Evolutionary conservation across 2,797 vertebrate species (phyloP), one percentile per base, ranked within the genome.

Genomic region (Todus mexicanus): DNA sequence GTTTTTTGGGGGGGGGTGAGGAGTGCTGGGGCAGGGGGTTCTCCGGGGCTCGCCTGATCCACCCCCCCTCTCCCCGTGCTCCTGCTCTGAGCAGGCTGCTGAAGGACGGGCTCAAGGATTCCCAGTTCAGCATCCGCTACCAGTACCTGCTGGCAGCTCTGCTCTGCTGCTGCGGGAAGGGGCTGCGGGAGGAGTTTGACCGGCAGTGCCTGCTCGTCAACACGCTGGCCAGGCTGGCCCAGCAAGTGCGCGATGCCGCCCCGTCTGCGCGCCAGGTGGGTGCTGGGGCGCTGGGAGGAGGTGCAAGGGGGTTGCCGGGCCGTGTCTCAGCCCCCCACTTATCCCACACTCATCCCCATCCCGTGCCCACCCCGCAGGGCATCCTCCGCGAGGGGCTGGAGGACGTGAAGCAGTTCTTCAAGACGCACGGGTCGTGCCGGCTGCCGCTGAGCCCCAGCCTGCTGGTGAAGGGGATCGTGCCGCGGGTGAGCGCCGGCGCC

Each of bases 91-190:
- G 21, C 96, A 99, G 99, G 99, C 94, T 99, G 96, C 97, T 99
- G 94, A 99, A 99, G 97, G 99, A 99, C 0, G 98, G 98, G 63
- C 98, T 99, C 29, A 99, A 99, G 96, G 99, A 99, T 95, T 98
- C 98, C 3, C 99, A 99, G 98, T 99, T 99, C 98, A 98, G 98
- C 31, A 98, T 98, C 87, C 98, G 99, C 12, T 99, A 99, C 96
- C 99, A 99, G 97, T 98, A 99, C 91, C 98, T 99, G 76, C 98
- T 99, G 94, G 99, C 98, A 0, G 99, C 99, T 16, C 96, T 99
- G 94, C 97, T 99, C n/a, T 99, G 99, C 98, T 99, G 99, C 93
- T 98, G 98, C 0, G 99, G 99, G 17, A 98, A 98, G 66, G 98
- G 98, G 23, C 98, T 99, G 65, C 96, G 99, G 10, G 99, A 99